Evolutionary conservation across 2,797 vertebrate genomes (phyloP), one percentile per base, ranked within the genome.

Genomic region (Linurgus olivaceus): DNA sequence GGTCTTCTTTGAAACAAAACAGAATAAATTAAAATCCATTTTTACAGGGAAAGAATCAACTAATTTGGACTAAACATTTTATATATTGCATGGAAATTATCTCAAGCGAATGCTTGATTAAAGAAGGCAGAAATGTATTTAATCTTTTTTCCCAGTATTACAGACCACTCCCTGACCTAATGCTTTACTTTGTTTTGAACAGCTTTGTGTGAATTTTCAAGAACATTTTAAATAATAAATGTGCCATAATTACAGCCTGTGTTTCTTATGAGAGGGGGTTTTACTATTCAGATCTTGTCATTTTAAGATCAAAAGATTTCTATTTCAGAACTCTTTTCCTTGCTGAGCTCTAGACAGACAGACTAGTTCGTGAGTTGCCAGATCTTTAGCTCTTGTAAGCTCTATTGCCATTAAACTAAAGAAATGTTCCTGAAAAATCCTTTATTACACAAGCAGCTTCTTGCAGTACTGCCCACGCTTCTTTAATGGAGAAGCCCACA

Each of bases 221-320:
- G 87, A 93, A 89, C 62, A 65, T 78, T 95, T 96, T 94, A 81
- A 93, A 96, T 96, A 97, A 95, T 93, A 77, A 79, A 94, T 96
- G 87, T 92, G 88, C 79, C 57, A 59, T 96, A 96, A 96, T 96
- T 97, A 96, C 61, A 93, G 92, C 68, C 91, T 72, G 47, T 94
- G 89, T 97, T 96, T 95, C 91, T 81, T 91, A 72, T 38, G 92
- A 88, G 92, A 93, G 78, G 40, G 83, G 83, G 59, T 71, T 93
- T 96, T 94, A 86, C 91, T 93, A 94, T 93, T 96, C 94, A 96
- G 78, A 91, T 95, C 88, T 92, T 96, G 93, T 96, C 92, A 92
- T 87, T 94, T 94, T 77, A 91, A 93, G 92, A 97, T 95, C 93
- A 96, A 93, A 91, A 94, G 94, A 93, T 90, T 96, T 93, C 94